Base-by-base conservation (phyloP, 2,888 invertebrate genomes). In the Drosophila mayaguana region DNA sequence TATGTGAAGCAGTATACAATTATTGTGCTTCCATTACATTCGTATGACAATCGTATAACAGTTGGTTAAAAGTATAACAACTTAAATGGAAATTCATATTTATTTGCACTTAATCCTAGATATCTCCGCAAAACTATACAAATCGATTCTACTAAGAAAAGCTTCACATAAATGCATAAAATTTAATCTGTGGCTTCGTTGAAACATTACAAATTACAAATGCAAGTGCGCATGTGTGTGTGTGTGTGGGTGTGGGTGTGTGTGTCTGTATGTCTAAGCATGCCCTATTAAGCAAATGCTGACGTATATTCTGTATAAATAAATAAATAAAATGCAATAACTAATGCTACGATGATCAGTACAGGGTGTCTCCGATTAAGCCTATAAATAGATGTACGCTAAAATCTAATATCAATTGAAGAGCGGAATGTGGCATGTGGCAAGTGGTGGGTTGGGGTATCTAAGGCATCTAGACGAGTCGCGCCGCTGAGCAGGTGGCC, bases 171-270 rank as follows among this genome's bases (percentile, higher is more conserved):
- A 64, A 82, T 71, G 70, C 70, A 76, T 88, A 85, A 38, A 54
- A 67, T 85, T 62, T 82, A 88, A 88, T 82, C 82, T 88, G 82
- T 82, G 82, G 82, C 85, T 73, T 82, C 59, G 68, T 75, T 75
- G 63, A 63, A 68, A 60, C 34, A 67, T 71, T 73, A 78, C 74
- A 75, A 75, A 53, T 46, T 72, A 43, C 55, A 76, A 25, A 46
- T 48, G 51, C 56, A 69, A 14, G 14, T 46, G 38, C 20, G 20
- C 9, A 14, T 65, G 46, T 28, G 20, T 18, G n/a, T 34, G 43
- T 46, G 14, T 72, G 14, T 9, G 16, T 66, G n/a, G n/a, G 2
- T 68, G 70, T 69, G 18, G 11, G n/a, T 34, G 43, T 46, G 12
- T 57, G 14, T 2, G 16, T 66, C 7, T 28, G 8, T 20, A 12